Conservation (phyloP, 2,888 invertebrate genomes). For the Heterodera filipjevi region DNA sequence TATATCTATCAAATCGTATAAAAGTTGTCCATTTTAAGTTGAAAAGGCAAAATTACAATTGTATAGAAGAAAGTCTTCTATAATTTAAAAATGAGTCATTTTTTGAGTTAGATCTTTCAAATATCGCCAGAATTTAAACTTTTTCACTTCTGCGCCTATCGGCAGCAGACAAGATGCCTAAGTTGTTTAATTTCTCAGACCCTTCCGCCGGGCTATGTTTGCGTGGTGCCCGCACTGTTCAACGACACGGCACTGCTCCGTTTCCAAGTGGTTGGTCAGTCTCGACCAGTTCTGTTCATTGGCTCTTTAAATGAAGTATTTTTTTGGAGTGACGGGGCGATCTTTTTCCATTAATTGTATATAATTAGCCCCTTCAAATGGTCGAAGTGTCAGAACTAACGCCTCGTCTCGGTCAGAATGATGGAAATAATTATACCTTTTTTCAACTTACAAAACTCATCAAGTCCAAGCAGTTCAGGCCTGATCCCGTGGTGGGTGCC, state of each 20-base stretch:
- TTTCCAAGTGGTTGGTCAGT: constrained; percentile 64
- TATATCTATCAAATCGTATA: too few relatives aligned
- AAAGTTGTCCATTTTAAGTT: too few relatives aligned
- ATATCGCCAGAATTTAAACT: too few relatives aligned
- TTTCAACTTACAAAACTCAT: neutral
- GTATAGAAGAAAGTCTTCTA: too few relatives aligned
- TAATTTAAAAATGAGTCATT: too few relatives aligned
- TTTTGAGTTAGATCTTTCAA: too few relatives aligned
- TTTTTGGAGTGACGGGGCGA: neutral
- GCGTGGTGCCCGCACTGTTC: constrained; percentile 80
- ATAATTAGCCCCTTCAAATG: constrained; percentile 45
- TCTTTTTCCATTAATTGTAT: neutral
- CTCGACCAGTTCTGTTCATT: constrained; percentile 75
- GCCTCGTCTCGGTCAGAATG: constrained; percentile 43
- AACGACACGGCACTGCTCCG: constrained; percentile 77
- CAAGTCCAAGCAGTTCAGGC: neutral
- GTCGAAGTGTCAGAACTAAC: constrained; percentile 43
- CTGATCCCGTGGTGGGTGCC: constrained; percentile 46
- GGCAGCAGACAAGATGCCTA: too few relatives aligned
- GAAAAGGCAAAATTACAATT: too few relatives aligned
- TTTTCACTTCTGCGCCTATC: too few relatives aligned
- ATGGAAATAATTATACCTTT: too few relatives aligned
- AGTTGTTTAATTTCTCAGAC: constrained; percentile 25
- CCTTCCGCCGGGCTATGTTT: constrained; percentile 65
- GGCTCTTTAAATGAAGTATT: constrained; percentile 74